Conservation (phyloP, 2,797 vertebrate species). For the Alca torda region DNA sequence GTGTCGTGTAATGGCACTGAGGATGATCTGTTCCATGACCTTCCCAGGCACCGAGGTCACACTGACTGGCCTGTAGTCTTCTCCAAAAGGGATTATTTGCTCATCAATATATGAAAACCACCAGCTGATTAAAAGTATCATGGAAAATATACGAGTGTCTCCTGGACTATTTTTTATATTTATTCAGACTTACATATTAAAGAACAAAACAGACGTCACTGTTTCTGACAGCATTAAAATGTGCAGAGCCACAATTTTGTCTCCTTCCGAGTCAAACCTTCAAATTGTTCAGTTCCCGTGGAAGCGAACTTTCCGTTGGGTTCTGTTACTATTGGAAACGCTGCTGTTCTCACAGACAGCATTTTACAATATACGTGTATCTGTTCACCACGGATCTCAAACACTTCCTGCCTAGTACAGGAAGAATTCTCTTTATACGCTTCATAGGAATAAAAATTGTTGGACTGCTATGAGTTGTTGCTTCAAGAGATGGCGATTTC, state of each 20-base stretch:
- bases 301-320: neutral
- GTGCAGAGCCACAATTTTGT: neutral
- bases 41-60: no score
- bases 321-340: conserved; percentile 20
- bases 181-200: neutral
- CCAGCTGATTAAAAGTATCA: neutral
- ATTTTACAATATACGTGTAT: neutral
- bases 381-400: neutral
- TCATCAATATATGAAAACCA: neutral
- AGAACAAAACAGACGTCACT: neutral
- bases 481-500: neutral
- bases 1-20: no score
- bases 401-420: neutral
- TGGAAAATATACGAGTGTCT: neutral
- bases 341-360: neutral
- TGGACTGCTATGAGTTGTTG: neutral
- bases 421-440: neutral
- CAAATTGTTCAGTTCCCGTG: neutral
- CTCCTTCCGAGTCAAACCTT: neutral
- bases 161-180: neutral
- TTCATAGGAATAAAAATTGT: neutral
- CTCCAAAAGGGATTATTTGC: neutral
- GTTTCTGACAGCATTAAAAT: neutral
- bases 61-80: neutral
- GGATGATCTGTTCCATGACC: no score